Evolutionary conservation across 2,888 invertebrate genomes (phyloP), one percentile per base, ranked within the genome.

Genomic region (Baronia brevicornis): DNA sequence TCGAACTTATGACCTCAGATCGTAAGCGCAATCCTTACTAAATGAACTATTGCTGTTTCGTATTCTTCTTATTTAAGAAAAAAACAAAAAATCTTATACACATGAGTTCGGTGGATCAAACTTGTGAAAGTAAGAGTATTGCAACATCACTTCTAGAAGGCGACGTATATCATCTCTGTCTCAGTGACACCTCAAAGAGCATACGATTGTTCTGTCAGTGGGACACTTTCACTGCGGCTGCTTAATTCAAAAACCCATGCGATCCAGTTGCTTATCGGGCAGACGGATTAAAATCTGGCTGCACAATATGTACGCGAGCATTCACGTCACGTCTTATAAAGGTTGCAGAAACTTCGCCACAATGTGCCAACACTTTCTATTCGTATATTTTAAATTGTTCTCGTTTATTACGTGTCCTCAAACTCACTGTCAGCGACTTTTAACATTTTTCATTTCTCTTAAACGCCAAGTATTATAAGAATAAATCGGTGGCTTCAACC

Each of bases 211-310:
- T 70, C 62, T 50, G 53, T 44, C 62, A 72, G 66, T 70, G 61
- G 66, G 69, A 65, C 75, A 77, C 82, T 82, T 82, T 82, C 82
- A 68, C 80, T 60, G n/a, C n/a, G n/a, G n/a, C n/a, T n/a, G 62
- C 59, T 51, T 67, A 59, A 71, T 71, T 66, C 60, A 59, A 55
- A 64, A 66, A 57, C 57, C 55, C 52, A 64, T 66, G 56, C 63
- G 68, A 75, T 71, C 72, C 63, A 69, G 69, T 71, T 67, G 45
- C 61, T 61, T 63, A 66, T 69, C 59, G 52, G 45, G 38, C 38
- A 39, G 36, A 47, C 49, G 67, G 66, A 74, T 74, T 73, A 69
- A 65, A 67, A 67, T 67, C 55, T 54, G 48, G 44, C 48, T 54
- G 57, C 52, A 59, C 54, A 68, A 67, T 65, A 59, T 59, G 55